A percentile compares a stretch with the other conserved stretches of the same genome.
Evolutionary conservation across 2,888 invertebrate species (phyloP).

Genomic region (Ryuthela nishihirai): DNA sequence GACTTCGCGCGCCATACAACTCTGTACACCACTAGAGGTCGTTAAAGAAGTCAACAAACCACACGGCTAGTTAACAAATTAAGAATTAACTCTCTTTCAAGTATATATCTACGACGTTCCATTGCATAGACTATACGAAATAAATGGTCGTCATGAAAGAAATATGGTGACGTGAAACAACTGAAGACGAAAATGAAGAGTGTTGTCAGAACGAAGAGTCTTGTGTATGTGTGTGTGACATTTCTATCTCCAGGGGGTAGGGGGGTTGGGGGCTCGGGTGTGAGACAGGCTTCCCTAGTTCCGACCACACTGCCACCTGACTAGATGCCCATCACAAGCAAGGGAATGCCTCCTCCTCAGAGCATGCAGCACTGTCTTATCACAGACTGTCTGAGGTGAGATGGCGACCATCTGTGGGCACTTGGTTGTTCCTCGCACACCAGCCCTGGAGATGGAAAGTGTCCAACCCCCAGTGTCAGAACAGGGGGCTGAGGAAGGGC

Average conservation of each 20-base stretch:
- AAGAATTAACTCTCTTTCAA: slow-evolving; percentile 9
- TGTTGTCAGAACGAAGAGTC: not conserved
- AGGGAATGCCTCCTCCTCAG: slow-evolving; percentile 3
- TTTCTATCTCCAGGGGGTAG: slow-evolving; percentile 20
- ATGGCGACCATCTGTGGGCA: slow-evolving; percentile 15
- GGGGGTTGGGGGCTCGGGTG: slow-evolving; percentile 19
- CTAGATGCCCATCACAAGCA: slow-evolving; percentile 29
- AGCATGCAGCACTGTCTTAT: slow-evolving; percentile 4
- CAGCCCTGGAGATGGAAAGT: slow-evolving; percentile 31
- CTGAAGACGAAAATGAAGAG: no score
- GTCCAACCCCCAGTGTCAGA: not conserved
- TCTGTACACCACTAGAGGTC: slow-evolving; percentile 15
- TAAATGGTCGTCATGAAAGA: no score
- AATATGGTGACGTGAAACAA: no score
- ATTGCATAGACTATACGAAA: slow-evolving; percentile 20
- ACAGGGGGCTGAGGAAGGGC: no score
- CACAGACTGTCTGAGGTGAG: slow-evolving; percentile 35
- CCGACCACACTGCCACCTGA: slow-evolving; percentile 26
- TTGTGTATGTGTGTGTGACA: not conserved
- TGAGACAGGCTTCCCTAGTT: slow-evolving; percentile 27
- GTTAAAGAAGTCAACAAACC: slow-evolving; percentile 33
- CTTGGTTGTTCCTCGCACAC: slow-evolving; percentile 25
- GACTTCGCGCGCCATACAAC: no score
- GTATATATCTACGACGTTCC: not conserved
- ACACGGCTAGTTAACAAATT: slow-evolving; percentile 31